These are phyloP conservation scores for Drosophila recens DNA, from an alignment of 2,888 invertebrate genomes.

Conservation along the genomic window DNA sequence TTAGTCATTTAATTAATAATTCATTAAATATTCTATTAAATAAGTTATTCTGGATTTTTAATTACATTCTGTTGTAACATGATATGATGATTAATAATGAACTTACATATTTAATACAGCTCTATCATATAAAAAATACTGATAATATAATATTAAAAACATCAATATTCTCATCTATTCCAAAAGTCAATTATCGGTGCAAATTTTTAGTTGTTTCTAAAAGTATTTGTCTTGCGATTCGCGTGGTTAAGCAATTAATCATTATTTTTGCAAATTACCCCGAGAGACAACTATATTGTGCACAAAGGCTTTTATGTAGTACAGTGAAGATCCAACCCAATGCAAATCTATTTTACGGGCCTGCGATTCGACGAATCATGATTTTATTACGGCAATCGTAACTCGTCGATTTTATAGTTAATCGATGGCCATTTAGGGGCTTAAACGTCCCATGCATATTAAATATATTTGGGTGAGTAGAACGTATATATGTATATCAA, in stretches of 20 bases:
- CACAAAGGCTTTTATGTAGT: conserved; percentile 1
- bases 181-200: background rate
- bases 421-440: conserved; percentile 64
- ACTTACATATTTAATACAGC: no score
- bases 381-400: conserved; percentile 65
- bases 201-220: conserved; percentile 1
- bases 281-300: background rate
- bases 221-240: conserved; percentile 1
- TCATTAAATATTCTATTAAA: no score
- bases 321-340: conserved; percentile 18
- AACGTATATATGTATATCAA: background rate
- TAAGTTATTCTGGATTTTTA: no score
- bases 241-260: conserved; percentile 22
- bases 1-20: no score
- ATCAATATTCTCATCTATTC: background rate
- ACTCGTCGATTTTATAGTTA: conserved; percentile 69
- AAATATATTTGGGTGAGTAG: conserved; percentile 34
- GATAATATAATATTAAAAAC: background rate
- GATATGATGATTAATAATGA: no score
- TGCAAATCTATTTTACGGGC: conserved; percentile 20
- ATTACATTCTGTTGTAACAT: no score
- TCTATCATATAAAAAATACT: no score
- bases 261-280: conserved; percentile 17
- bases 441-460: conserved; percentile 66
- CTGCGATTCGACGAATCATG: conserved; percentile 49